Base-by-base conservation (phyloP, 2,797 vertebrate genomes). In the Myotis planiceps region DNA sequence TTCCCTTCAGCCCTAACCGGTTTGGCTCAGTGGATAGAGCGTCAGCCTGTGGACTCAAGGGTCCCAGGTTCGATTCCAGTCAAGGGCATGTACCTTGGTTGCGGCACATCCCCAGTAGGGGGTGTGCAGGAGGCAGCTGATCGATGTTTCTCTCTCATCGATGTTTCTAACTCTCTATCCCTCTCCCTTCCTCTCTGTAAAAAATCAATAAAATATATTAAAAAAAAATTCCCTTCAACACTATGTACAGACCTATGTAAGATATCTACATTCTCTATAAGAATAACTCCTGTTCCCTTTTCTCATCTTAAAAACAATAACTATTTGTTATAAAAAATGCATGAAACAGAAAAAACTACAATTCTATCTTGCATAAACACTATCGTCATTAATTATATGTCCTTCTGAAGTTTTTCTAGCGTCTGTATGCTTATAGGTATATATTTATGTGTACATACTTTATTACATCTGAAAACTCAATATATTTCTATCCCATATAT, bases 241-340 rank as follows among this genome's bases (percentile, higher is more conserved):
- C 25, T 34, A 13, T 1, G 7, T 49, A 78, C 12, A 19, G 3
- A 37, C 27, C 34, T 49, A 78, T 3, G 34, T 9, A 42, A 49
- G 32, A 19, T 13, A 32, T 14, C 6, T 39, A 63, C 9, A 45
- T 12, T 53, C 55, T 88, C 74, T 51, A 32, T 51, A 71, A 88
- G 66, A 49, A 68, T 10, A 88, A 80, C 16, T n/a, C 23, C 39
- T 9, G 13, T 63, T 66, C 45, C 8, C 6, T 49, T 74, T 90
- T 68, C 39, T 93, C 49, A 79, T 39, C 23, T 92, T 87, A 53
- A 90, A 95, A 90, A n/a, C 23, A 92, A 51, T 47, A 37, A 34
- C n/a, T 80, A 25, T 58, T 72, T 23, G 42, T 51, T 60, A 13
- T 37, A 80, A 51, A 83, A 76, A 95, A 89, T 65, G 19, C 37